Evolutionary conservation across 2,113 vertebrate genomes (phyloP).

Genomic region (Benthochromis sp.): DNA sequence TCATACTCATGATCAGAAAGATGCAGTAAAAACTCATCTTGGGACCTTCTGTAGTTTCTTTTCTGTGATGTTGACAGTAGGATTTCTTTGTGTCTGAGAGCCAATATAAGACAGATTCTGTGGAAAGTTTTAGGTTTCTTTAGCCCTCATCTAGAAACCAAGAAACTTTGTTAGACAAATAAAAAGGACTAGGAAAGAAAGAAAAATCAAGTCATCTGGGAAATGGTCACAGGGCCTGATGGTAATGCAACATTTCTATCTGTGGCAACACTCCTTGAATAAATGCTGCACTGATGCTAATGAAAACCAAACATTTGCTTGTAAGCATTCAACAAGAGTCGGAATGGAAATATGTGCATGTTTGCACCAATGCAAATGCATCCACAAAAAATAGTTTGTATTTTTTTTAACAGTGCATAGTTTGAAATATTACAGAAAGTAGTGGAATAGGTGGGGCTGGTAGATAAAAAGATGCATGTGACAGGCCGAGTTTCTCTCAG

Average conservation of each 20-base stretch:
- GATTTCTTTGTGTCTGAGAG: not conserved
- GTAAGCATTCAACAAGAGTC: not conserved
- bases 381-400: not conserved
- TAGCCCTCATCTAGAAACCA: not conserved
- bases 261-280: not conserved
- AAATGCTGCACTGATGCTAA: not conserved
- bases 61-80: not conserved
- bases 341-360: not conserved
- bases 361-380: not conserved
- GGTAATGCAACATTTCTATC: not conserved
- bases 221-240: not conserved
- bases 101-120: not conserved
- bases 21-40: conserved; percentile 17
- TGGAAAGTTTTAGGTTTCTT: not conserved
- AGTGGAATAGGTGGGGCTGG: not conserved
- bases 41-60: not conserved
- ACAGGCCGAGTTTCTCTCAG: not conserved
- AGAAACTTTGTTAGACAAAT: not conserved
- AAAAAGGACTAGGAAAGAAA: not conserved
- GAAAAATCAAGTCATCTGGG: not conserved
- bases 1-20: conserved; percentile 34
- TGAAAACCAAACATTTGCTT: not conserved
- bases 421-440: not conserved
- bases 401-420: not conserved
- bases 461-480: not conserved